Evolutionary conservation across 2,797 vertebrate species (phyloP).

Genomic region (Lagodon rhomboides): DNA sequence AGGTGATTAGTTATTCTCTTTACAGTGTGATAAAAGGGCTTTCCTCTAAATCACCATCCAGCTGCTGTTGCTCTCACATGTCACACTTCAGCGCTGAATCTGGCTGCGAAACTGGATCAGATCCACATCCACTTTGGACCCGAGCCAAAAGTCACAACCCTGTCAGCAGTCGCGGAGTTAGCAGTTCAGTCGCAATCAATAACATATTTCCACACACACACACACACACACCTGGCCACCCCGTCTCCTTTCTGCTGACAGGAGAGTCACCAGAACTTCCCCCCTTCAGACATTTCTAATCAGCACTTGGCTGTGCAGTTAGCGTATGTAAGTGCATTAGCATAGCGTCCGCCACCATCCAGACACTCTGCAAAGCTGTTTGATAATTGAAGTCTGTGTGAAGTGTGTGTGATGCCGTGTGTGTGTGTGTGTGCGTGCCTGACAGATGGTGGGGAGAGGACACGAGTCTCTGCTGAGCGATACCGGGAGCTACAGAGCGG

Average conservation of each 20-base stretch:
- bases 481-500: constrained; percentile 49
- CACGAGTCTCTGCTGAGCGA: constrained; percentile 67
- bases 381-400: constrained; percentile 77
- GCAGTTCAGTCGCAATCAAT: constrained; percentile 43
- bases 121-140: constrained; percentile 55
- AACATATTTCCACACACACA: constrained; percentile 22
- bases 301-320: constrained; percentile 54
- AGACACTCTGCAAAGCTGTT: constrained; percentile 68
- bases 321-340: constrained; percentile 69
- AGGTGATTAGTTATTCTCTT: constrained; percentile 68
- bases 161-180: constrained; percentile 42
- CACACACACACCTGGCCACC: constrained; percentile 25
- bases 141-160: constrained; percentile 53
- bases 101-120: constrained; percentile 52
- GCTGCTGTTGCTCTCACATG: constrained; percentile 38
- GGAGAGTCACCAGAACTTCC: constrained; percentile 41
- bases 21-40: constrained; percentile 66
- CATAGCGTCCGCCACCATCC: constrained; percentile 45
- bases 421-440: constrained; percentile 11
- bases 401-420: constrained; percentile 48
- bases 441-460: constrained; percentile 76
- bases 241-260: constrained; percentile 55
- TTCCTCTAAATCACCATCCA: constrained; percentile 50
- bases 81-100: constrained; percentile 27
- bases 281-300: constrained; percentile 59